Evolutionary conservation across 2,113 vertebrate species (phyloP).

Genomic region (Oryctolagus cuniculus): mOryCun1.1 NC_091443.1:9627001-9627500

Average conservation of each 20-base stretch:
- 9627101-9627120: background rate
- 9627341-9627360: background rate
- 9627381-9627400: background rate
- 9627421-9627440: conserved; percentile 25
- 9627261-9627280: background rate
- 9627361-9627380: background rate
- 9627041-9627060: background rate
- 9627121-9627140: too few species aligned
- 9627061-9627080: background rate
- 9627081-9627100: background rate
- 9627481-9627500: conserved; percentile 16
- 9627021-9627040: background rate
- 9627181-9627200: background rate
- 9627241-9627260: background rate
- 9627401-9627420: background rate
- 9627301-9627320: background rate
- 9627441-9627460: conserved; percentile 24
- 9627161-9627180: background rate
- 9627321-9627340: background rate
- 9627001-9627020: background rate
- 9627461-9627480: background rate
- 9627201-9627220: background rate
- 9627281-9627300: background rate
- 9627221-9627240: background rate
- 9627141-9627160: too few species aligned